These are phyloP conservation scores for Pedetes capensis DNA, from an alignment of 2,113 vertebrate species.

Conservation along the genomic window DNA sequence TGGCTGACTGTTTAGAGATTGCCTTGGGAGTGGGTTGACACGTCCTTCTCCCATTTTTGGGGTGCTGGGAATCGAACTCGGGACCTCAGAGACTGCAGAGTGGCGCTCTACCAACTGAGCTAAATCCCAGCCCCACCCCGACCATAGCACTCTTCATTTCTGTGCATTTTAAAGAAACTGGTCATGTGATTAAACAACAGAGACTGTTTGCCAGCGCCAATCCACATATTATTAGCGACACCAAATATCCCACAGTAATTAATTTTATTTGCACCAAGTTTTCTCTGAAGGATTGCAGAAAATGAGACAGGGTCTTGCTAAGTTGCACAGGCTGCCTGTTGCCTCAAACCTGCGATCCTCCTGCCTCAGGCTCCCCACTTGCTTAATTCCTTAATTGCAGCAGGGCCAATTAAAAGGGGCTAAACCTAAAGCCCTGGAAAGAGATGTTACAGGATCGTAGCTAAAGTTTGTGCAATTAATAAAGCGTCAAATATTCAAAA, in stretches of 20 bases:
- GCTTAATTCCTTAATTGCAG: neutral
- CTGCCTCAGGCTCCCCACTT: fast-evolving
- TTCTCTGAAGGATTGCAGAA: neutral
- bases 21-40: no score
- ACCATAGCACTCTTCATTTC: neutral
- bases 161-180: neutral
- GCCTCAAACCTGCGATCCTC: no score
- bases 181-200: neutral
- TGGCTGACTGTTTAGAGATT: no score
- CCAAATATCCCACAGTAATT: neutral
- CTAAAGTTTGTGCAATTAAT: neutral
- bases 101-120: no score
- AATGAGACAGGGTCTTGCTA: no score
- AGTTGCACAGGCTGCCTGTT: fast-evolving
- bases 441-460: neutral
- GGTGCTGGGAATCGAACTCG: no score
- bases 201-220: neutral
- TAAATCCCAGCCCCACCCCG: no score
- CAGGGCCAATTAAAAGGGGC: neutral
- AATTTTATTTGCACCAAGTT: neutral
- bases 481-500: neutral
- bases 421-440: neutral
- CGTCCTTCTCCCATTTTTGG: no score
- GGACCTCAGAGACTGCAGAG: no score
- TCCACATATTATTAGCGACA: neutral